Base-by-base conservation (phyloP, 92 coral and sea anemone species). In the Phenganax marumi region DNA sequence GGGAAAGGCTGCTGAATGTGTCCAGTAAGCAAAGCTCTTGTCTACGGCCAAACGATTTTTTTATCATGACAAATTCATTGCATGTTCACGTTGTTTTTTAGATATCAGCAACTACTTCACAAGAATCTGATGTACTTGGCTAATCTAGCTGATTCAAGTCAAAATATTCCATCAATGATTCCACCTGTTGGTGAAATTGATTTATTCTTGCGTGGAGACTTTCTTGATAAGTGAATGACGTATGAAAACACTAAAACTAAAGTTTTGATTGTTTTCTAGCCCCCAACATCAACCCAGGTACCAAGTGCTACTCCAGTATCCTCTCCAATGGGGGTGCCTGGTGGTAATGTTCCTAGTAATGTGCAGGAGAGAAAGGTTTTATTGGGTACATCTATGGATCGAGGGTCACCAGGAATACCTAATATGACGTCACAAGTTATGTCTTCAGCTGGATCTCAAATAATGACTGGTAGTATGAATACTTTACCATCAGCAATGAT, bases 1-100 rank as follows among this genome's bases (percentile, higher is more conserved):
- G 65, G 98, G 98, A 18, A 95, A 95, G 64, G 93, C 98, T 51
- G 93, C 91, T 84, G 98, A 95, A 68, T 96, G 97, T 54, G 88
- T 92, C 51, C 97, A 93, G 99, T 96, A 88, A 84, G 97, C 87
- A 8, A 25, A 9, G n/a, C 26, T 43, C 19, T 25, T 48, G 11
- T 14, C 72, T 11, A 19, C 54, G 4, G 10, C 12, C 48, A 72
- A 21, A 72, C 0, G 1, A 68, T 19, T 16, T 68, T 9, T 19
- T 25, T 16, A 50, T 50, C 8, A n/a, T 50, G n/a, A 17, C 6
- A 52, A 73, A 52, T 49, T 48, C 13, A 52, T 13, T 12, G 12
- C 17, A 2, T 24, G 14, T 17, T 12, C 22, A 10, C 16, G 8
- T 46, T 73, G 12, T 68, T 47, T 76, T 69, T 63, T 70, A 95